A percentile compares a stretch with the other conserved stretches of the same genome.
phyloP scores from a whole-genome alignment of 2,888 invertebrate genomes.

The Conomelus anceps region DNA sequence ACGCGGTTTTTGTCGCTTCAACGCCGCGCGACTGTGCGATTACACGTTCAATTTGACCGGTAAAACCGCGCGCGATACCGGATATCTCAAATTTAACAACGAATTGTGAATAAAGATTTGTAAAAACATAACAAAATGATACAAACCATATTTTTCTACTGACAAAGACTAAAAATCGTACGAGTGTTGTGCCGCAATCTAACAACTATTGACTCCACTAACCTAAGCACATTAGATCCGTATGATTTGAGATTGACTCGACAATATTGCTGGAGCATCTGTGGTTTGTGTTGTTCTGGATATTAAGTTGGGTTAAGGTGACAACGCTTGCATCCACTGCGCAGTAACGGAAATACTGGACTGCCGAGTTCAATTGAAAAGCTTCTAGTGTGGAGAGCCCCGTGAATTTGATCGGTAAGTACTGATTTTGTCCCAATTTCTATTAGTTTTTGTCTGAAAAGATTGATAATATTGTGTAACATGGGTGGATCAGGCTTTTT shows the following conservation, averaged over 20 bases:
- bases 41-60: too few species aligned
- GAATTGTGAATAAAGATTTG: too few species aligned
- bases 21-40: background rate
- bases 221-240: too few species aligned
- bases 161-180: too few species aligned
- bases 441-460: too few species aligned
- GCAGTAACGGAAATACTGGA: background rate
- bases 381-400: conserved; percentile 25
- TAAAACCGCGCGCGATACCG: background rate
- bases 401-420: conserved; percentile 25
- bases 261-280: background rate
- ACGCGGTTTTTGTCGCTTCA: background rate
- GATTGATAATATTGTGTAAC: too few species aligned
- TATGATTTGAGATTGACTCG: too few species aligned
- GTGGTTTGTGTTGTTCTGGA: background rate
- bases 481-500: too few species aligned
- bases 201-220: too few species aligned
- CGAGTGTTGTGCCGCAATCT: too few species aligned
- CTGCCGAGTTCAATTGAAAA: background rate
- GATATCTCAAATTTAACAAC: background rate
- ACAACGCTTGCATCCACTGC: background rate
- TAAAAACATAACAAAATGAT: too few species aligned
- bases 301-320: background rate
- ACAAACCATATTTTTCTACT: too few species aligned
- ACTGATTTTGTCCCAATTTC: background rate